Evolutionary conservation across 2,113 vertebrate genomes (phyloP), one percentile per base, ranked within the genome.

Genomic region (Eupsittula cactorum): DNA sequence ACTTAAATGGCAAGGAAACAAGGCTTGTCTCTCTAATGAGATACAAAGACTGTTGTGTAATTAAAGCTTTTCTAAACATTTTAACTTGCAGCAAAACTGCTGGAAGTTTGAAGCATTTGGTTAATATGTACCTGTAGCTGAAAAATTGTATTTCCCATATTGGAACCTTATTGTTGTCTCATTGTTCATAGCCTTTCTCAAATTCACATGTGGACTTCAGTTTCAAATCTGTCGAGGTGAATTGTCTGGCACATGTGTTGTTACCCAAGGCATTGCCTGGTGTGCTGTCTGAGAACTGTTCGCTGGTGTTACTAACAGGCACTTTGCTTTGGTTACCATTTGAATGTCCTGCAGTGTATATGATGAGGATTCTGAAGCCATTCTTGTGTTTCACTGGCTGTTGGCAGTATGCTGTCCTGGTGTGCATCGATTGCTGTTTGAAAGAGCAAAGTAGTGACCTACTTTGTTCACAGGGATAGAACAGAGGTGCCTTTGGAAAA

Each of bases 31-130:
- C 15, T 67, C 25, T 59, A 57, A 39, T 46, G 33, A 14, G n/a
- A 12, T 37, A 9, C 19, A 68, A 39, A 35, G 11, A 0, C 0
- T 65, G 15, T 44, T 73, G 64, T 8, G 7, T 55, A 57, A 52
- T 82, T 79, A 41, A 86, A 91, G 35, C 24, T 68, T 35, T 91
- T 71, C 6, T 52, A 6, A 75, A 28, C 67, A 50, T 35, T 91
- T 59, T 24, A 41, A 67, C 27, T 15, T 86, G 31, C 10, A 20
- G 39, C 12, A 70, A 70, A 83, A 23, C 17, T 3, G 4, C 19
- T 27, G 41, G 12, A 21, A 87, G 39, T 75, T 69, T 39, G 4
- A 46, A 59, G 23, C 39, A 33, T 74, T 84, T 89, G 25, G 39
- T 81, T 68, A 71, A 18, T n/a, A 9, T 60, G 4, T 83, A 7